Base-by-base conservation (phyloP, 2,888 invertebrate genomes). In the Chalcosyrphus nemorum region DNA sequence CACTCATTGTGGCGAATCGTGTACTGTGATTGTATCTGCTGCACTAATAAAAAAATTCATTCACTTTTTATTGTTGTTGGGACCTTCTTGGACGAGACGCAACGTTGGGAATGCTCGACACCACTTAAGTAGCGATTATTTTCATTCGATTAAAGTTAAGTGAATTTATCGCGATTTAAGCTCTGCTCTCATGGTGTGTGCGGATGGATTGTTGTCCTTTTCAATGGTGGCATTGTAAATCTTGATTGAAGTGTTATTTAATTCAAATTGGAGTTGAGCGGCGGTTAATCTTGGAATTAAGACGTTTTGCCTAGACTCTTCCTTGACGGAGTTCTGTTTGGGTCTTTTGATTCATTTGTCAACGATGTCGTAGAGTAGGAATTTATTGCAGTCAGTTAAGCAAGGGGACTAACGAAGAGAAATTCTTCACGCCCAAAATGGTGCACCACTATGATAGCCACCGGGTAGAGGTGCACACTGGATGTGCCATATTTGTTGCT, bases 81-180 rank as follows among this genome's bases (percentile, higher is more conserved):
- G 4, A 1, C 32, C 9, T 4, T n/a, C 15, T n/a, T 15, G 15
- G 15, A 21, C 13, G 56, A 41, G 3, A 7, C 4, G 32, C 63
- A 17, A 63, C 41, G 57, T 43, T 47, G 35, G 65, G 81, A 41
- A 45, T 43, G 52, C 76, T 72, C 59, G 59, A 72, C 81, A 71
- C 71, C 82, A 77, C 77, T 77, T 72, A 61, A 68, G 50, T 7
- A 13, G 56, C 61, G 77, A 77, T 82, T 77, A 72, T 72, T 72
- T 82, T 66, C 61, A 77, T 76, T 72, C 54, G 77, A 82, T 72
- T 72, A 66, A 35, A 77, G 61, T 72, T 82, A 77, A 77, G 66
- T 66, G 72, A 56, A 66, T 82, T 82, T 71, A 76, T 76, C 56
- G 81, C 43, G 50, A 56, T 56, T 68, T 50, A 38, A n/a, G 41